phyloP scores from a whole-genome alignment of 2,113 vertebrate species.

The human region GRCh38 chr3:181696001-181696500 shows the following conservation, averaged over 20 bases:
- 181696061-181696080: background rate
- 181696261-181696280: background rate
- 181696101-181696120: background rate
- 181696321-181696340: background rate
- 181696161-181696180: background rate
- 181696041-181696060: background rate
- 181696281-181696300: background rate
- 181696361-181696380: background rate
- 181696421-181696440: background rate
- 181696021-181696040: too few species aligned
- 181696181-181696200: background rate
- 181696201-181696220: background rate
- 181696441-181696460: background rate
- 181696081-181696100: background rate
- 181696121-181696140: accelerated
- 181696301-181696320: background rate
- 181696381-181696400: background rate
- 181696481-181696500: background rate
- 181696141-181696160: background rate
- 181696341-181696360: background rate
- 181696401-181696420: background rate
- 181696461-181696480: background rate
- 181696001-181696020: accelerated
- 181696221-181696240: background rate
- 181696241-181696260: background rate